Evolutionary conservation across 2,888 invertebrate species (phyloP).

Genomic region (Drosophila picticornis): DNA sequence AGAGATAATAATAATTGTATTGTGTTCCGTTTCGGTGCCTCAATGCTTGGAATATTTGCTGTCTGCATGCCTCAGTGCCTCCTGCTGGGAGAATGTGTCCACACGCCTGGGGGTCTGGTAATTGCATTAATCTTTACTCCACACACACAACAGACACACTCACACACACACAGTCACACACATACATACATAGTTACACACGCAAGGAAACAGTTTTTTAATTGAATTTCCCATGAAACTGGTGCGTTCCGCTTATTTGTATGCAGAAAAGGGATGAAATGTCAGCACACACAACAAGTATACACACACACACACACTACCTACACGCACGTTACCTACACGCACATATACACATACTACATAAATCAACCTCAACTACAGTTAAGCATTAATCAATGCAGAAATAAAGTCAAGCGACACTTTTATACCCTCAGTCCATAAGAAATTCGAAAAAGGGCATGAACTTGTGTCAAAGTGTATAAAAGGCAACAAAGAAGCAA

Average conservation of each 20-base stretch:
- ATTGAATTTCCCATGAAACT: constrained; percentile 62
- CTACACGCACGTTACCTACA: background rate
- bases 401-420: background rate
- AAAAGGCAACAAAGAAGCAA: background rate
- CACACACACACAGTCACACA: constrained; percentile 6
- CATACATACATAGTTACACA: background rate
- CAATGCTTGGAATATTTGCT: constrained; percentile 12
- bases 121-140: constrained; percentile 66
- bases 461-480: background rate
- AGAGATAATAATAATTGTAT: constrained; percentile 68
- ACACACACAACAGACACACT: constrained; percentile 3
- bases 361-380: constrained; percentile 49
- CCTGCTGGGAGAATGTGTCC: constrained; percentile 37
- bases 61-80: constrained; percentile 27
- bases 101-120: constrained; percentile 55
- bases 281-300: constrained; percentile 1
- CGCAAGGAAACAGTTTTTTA: constrained; percentile 57
- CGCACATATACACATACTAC: background rate
- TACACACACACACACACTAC: background rate
- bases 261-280: constrained; percentile 45
- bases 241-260: constrained; percentile 48
- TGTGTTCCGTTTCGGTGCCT: constrained; percentile 48
- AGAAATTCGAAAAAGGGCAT: background rate
- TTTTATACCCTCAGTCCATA: background rate
- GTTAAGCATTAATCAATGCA: constrained; percentile 38